Evolutionary conservation across 2,888 invertebrate species (phyloP), one percentile per base, ranked within the genome.

Genomic region (Ectobius pallidus): DNA sequence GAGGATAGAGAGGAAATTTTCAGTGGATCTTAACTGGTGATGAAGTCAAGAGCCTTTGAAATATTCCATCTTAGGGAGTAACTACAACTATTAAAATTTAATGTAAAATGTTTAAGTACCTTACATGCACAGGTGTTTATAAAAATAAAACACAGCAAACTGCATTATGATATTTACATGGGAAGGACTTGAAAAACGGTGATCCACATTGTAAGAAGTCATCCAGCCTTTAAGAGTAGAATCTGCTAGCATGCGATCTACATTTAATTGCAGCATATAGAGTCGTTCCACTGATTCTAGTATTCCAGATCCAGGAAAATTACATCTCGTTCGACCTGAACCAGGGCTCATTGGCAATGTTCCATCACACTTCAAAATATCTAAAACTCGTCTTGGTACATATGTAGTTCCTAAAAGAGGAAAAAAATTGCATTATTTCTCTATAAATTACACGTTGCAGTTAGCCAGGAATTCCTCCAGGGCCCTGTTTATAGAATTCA

Each of bases 141-240:
- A n/a, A n/a, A n/a, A n/a, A n/a, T n/a, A n/a, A n/a, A n/a, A n/a
- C n/a, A n/a, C n/a, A n/a, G n/a, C n/a, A n/a, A n/a, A n/a, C n/a
- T n/a, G n/a, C n/a, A n/a, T n/a, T n/a, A n/a, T n/a, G n/a, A n/a
- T n/a, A n/a, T n/a, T n/a, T 75, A 79, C 83, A 75, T 84, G 80
- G 75, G 81, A 83, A 7, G 87, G 87, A 79, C 84, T 87, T 4
- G 86, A 85, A 77, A 86, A 87, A 1, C 80, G 80, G 75, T 85
- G 81, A 44, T 83, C 82, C 20, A 86, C 79, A 76, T 87, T 86
- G 76, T 86, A 87, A 0, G 85, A 82, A 76, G 85, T 85, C 77
- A 88, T 80, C 87, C 87, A 88, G 7, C 87, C 87, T 73, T 83
- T 81, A 69, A 83, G 81, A 1, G 83, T 83, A 52, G 82, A 83